Base-by-base conservation (phyloP, 2,888 invertebrate genomes). In the Lasioglossum morio region DNA sequence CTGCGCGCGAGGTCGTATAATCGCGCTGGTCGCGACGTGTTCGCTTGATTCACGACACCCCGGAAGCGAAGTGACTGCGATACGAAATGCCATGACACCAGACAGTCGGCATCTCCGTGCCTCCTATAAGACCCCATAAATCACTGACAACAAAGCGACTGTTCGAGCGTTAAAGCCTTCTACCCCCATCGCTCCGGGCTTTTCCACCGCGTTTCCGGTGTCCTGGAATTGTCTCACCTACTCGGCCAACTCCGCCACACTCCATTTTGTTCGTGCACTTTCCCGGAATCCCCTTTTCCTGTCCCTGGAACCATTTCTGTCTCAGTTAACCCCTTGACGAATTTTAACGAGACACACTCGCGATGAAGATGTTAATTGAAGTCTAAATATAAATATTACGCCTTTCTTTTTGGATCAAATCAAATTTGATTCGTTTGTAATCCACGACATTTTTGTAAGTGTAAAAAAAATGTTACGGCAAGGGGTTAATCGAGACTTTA, bases 11-110 rank as follows among this genome's bases (percentile, higher is more conserved):
- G 82, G 60, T 87, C 88, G 90, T 88, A 91, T 79, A 91, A 87
- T 87, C 87, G 88, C 87, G 82, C 80, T 73, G 72, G 84, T 82
- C 87, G 88, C 86, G 90, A 91, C 87, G 87, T 89, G 88, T 89
- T 88, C 84, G 88, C 84, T 91, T 92, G 92, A 92, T 92, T 90
- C 92, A 92, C 92, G 91, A 88, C 85, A 91, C 81, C 88, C 91
- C 92, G 92, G 92, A 92, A 92, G 91, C 85, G 83, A 77, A 83
- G 79, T 88, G 90, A 82, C 83, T 84, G 82, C 85, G 91, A 91
- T 90, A 91, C 90, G 88, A 91, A 90, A 90, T 86, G 73, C 87
- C 91, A 82, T 81, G 90, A 89, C 87, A 80, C 84, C 85, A 83
- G 90, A 90, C 88, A 87, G 84, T 90, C 87, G 85, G 86, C 85